Evolutionary conservation across 2,888 invertebrate species (phyloP).

Genomic region (Philopedon plagiatum): DNA sequence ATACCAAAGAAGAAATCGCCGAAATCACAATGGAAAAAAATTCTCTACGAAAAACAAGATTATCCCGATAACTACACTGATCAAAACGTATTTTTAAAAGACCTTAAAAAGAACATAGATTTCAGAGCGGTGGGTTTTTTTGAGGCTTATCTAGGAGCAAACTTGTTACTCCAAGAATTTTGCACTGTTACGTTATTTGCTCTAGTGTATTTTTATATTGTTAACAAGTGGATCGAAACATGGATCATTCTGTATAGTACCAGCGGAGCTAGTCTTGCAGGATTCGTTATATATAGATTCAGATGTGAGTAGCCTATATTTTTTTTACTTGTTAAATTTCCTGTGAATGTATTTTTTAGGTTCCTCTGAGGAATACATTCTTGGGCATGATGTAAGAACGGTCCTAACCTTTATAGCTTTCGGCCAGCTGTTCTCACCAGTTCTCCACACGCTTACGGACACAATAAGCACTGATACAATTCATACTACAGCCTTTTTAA

Average conservation of each 20-base stretch:
- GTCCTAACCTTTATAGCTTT: slow-evolving; percentile 86
- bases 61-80: slow-evolving; percentile 96
- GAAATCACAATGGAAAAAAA: slow-evolving; percentile 84
- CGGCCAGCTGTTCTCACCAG: slow-evolving; percentile 91
- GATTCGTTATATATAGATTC: slow-evolving; percentile 75
- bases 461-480: slow-evolving; percentile 98
- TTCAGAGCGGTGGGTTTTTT: slow-evolving; percentile 80
- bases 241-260: slow-evolving; percentile 75
- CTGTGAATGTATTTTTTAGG: slow-evolving; percentile 16
- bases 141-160: slow-evolving; percentile 83
- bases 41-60: slow-evolving; percentile 88
- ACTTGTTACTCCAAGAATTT: slow-evolving; percentile 84
- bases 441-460: slow-evolving; percentile 94
- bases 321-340: neutral
- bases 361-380: slow-evolving; percentile 39
- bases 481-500: slow-evolving; percentile 90
- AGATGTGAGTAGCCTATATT: slow-evolving; percentile 33
- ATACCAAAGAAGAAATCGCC: slow-evolving; percentile 52
- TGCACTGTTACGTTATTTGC: slow-evolving; percentile 83
- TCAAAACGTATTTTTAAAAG: slow-evolving; percentile 84
- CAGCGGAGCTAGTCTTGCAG: slow-evolving; percentile 72
- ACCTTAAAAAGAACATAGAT: slow-evolving; percentile 87
- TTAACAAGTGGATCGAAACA: slow-evolving; percentile 78
- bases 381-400: slow-evolving; percentile 80
- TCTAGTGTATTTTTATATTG: slow-evolving; percentile 80